These are phyloP conservation scores for Sympetrum striolatum DNA, from an alignment of 2,888 invertebrate genomes.

Conservation along the genomic window DNA sequence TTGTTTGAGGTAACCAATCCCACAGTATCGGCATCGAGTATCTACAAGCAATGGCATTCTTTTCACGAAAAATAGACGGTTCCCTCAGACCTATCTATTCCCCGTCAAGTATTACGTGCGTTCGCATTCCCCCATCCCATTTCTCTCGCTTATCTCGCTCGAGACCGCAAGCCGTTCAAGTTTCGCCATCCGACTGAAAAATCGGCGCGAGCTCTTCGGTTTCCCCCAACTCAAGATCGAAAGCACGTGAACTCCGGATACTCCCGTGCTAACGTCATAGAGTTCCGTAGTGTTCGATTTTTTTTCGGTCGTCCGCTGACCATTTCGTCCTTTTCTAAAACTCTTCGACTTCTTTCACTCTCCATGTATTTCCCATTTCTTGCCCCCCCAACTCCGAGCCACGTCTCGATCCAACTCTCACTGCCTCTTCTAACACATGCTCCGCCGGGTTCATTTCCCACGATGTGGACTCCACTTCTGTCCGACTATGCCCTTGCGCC, in stretches of 20 bases:
- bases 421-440: slow-evolving; percentile 20
- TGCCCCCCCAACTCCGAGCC: neutral
- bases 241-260: neutral
- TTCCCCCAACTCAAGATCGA: neutral
- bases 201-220: neutral
- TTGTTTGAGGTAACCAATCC: too few species aligned
- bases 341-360: neutral
- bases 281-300: neutral
- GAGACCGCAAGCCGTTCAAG: neutral
- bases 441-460: slow-evolving; percentile 19
- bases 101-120: too few species aligned
- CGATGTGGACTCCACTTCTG: slow-evolving; percentile 10
- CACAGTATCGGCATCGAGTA: too few species aligned
- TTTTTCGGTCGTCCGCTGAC: neutral
- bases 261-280: neutral
- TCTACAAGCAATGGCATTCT: too few species aligned
- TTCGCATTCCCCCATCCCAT: too few species aligned
- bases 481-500: slow-evolving; percentile 12
- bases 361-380: neutral
- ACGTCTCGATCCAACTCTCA: neutral
- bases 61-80: too few species aligned
- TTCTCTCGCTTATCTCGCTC: neutral
- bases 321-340: neutral
- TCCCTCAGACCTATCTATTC: too few species aligned
- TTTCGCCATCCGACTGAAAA: neutral